Base-by-base conservation (phyloP, 2,113 vertebrate species). In the Protobothrops flavoviridis region DNA sequence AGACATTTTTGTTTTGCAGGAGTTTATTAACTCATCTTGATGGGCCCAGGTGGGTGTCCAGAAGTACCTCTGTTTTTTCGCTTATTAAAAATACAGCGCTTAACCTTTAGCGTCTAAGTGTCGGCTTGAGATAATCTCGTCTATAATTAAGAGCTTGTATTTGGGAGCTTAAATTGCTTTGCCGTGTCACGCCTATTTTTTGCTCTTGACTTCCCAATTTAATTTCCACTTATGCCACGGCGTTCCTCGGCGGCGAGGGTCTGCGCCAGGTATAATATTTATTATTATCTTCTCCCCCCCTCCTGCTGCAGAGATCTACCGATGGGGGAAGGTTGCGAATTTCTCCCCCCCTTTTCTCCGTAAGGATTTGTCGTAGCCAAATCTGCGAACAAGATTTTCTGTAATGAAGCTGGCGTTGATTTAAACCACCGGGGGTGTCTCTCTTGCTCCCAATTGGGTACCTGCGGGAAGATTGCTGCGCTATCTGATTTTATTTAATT, bases 41-140 rank as follows among this genome's bases (percentile, higher is more conserved):
- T 87, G 81, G 53, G 56, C 43, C 86, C 45, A 15, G 11, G 56
- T 61, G 89, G 45, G 23, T 43, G 56, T 87, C 92, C 89, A 26
- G n/a, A n/a, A 64, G 81, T 48, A 53, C 89, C 89, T 43, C 89
- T 90, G 92, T 90, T 87, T 95, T n/a, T 11, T 93, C 56, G 92
- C 95, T 96, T 94, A 95, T 95, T 96, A 95, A 23, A 43, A 95
- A 93, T 91, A 87, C 95, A 94, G 96, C 91, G 91, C 96, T 95
- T 97, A 96, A 96, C 97, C 96, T 97, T 97, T 96, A 90, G 91
- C 88, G 94, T 90, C 95, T 85, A 93, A 94, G 95, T 95, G 91
- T 95, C 93, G 92, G 93, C 94, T 94, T 92, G 94, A 90, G 89
- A 93, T 92, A 96, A 93, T 93, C 95, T 96, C 61, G 92, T 90